These are phyloP conservation scores for Apodemus speciosus DNA, from an alignment of 2,113 vertebrate genomes.

Conservation along the genomic window DNA sequence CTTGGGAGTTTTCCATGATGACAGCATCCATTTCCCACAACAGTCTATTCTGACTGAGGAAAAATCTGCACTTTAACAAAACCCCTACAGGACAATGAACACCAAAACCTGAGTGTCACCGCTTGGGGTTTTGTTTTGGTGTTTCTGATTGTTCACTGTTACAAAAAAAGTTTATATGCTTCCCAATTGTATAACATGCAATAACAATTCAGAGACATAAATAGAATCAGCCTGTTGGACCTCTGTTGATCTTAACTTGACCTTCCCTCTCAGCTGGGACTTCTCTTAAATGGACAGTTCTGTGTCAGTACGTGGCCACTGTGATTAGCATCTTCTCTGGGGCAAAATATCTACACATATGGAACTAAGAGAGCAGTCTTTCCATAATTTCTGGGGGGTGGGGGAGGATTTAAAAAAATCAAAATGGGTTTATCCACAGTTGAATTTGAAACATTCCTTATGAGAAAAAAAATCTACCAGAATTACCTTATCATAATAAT, in stretches of 20 bases:
- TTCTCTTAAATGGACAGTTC: slow-evolving; percentile 40
- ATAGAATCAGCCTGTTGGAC: not conserved
- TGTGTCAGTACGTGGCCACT: not conserved
- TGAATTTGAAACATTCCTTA: slow-evolving; percentile 44
- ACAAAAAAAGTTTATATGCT: slow-evolving; percentile 49
- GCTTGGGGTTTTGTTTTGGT: not conserved
- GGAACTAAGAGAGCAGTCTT: slow-evolving; percentile 7
- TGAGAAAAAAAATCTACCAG: not conserved
- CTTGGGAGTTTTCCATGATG: not conserved
- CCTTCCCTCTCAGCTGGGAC: not conserved
- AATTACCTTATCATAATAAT: slow-evolving; percentile 54
- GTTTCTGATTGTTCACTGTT: not conserved
- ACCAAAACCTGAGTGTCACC: not conserved
- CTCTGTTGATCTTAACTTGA: not conserved
- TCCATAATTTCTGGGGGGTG: slow-evolving; percentile 3
- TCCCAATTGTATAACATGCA: slow-evolving; percentile 33
- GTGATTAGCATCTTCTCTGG: slow-evolving; percentile 38
- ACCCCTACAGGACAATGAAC: not conserved
- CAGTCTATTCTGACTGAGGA: not conserved
- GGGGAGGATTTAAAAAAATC: not conserved
- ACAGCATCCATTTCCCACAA: not conserved
- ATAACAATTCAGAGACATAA: slow-evolving; percentile 46
- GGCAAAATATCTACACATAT: slow-evolving; percentile 49
- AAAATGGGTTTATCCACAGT: slow-evolving; percentile 48
- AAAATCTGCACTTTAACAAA: not conserved